A percentile compares a stretch with the other conserved stretches of the same genome.
These are phyloP conservation scores for Nemapogon koenigi DNA, from an alignment of 2,888 invertebrate species.

Conservation along the genomic window DNA sequence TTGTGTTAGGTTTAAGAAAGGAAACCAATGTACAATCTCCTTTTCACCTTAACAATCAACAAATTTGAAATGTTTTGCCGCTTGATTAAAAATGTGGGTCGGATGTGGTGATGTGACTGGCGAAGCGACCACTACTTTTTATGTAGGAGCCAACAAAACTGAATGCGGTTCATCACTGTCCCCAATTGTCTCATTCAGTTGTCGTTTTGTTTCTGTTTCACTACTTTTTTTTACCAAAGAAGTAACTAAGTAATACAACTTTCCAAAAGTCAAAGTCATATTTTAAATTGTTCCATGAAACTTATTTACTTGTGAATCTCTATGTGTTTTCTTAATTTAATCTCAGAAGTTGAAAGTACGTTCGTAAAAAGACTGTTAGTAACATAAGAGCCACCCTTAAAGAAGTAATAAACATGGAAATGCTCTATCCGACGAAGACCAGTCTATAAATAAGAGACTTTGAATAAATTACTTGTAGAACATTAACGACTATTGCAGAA, in stretches of 20 bases:
- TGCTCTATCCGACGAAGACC: too few species aligned
- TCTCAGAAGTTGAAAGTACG: too few species aligned
- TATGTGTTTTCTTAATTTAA: too few species aligned
- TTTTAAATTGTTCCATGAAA: not conserved
- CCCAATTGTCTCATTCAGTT: too few species aligned
- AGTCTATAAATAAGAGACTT: too few species aligned
- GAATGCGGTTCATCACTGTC: constrained; percentile 5
- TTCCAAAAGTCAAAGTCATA: not conserved
- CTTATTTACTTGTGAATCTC: not conserved
- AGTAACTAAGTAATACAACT: not conserved
- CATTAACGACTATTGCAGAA: not conserved
- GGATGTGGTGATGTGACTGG: constrained; percentile 11
- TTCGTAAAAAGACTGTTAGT: too few species aligned
- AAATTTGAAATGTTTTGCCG: constrained; percentile 9
- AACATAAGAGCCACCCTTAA: too few species aligned
- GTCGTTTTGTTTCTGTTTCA: not conserved
- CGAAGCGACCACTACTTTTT: constrained; percentile 5
- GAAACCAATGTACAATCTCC: not conserved
- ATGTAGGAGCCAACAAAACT: not conserved
- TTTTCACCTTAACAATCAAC: constrained; percentile 3
- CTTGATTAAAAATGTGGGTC: constrained; percentile 11
- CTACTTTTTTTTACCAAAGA: not conserved
- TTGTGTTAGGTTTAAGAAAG: constrained; percentile 2
- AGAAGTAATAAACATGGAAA: too few species aligned
- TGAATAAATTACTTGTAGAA: too few species aligned